phyloP scores from a whole-genome alignment of 2,113 vertebrate genomes.

The Cryptotis parvus region DNA sequence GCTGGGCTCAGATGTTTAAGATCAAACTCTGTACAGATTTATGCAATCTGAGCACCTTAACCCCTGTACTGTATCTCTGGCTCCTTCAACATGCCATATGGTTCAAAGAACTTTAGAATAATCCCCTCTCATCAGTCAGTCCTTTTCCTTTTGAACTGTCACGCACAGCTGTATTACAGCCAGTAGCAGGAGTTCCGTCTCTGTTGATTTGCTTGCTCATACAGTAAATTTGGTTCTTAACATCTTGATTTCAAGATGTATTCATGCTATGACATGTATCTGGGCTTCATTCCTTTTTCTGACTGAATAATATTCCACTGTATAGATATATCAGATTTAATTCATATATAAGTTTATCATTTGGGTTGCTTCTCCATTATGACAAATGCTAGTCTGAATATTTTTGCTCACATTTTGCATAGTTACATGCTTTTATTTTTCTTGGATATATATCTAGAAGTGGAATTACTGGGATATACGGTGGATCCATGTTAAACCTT shows the following conservation, averaged over 20 bases:
- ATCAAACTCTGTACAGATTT: neutral
- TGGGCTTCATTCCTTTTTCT: neutral
- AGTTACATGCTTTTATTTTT: neutral
- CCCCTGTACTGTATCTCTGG: too few species aligned
- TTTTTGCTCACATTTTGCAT: neutral
- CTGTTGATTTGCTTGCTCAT: neutral
- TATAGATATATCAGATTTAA: neutral
- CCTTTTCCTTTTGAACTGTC: neutral
- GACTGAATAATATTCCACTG: neutral
- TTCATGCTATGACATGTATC: too few species aligned
- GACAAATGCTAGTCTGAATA: neutral
- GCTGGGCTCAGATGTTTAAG: too few species aligned
- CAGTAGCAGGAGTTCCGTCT: neutral
- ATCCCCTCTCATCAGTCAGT: neutral
- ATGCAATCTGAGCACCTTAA: neutral
- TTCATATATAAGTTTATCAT: neutral
- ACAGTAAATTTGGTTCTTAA: neutral
- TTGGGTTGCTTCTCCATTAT: neutral
- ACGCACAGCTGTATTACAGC: too few species aligned
- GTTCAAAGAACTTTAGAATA: too few species aligned
- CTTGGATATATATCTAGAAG: neutral
- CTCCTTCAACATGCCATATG: too few species aligned
- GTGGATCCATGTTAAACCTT: neutral
- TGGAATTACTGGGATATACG: neutral
- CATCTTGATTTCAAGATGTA: neutral